phyloP scores from a whole-genome alignment of 2,113 vertebrate species.

The Poecile atricapillus region DNA sequence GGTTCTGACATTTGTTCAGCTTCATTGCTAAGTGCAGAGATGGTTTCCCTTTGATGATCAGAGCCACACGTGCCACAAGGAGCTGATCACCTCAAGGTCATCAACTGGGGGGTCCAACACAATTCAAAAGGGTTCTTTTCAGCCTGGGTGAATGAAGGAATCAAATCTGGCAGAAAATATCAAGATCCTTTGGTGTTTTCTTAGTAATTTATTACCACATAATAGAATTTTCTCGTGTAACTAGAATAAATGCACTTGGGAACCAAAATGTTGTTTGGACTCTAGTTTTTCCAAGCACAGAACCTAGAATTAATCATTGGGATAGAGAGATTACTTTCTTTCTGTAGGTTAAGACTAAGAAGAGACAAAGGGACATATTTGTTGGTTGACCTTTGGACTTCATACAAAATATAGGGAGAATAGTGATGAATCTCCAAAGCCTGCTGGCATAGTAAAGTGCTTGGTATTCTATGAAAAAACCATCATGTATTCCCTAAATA shows the following conservation, averaged over 20 bases:
- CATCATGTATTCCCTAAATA: conserved; percentile 79
- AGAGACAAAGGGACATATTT: conserved; percentile 49
- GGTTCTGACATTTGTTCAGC: not conserved
- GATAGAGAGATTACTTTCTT: not conserved
- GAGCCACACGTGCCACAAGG: not conserved
- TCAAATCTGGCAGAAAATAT: not conserved
- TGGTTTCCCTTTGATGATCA: not conserved
- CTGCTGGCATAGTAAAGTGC: conserved; percentile 25
- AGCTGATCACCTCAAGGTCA: not conserved
- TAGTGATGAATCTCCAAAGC: conserved; percentile 70
- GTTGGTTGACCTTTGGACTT: conserved; percentile 64
- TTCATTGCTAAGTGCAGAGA: not conserved
- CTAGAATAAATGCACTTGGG: not conserved
- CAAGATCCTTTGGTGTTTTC: not conserved
- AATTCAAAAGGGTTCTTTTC: not conserved
- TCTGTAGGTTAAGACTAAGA: conserved; percentile 4
- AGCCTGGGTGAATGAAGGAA: not conserved
- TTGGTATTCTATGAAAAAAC: conserved; percentile 74
- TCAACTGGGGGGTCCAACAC: not conserved
- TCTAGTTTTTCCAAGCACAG: not conserved
- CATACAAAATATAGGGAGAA: conserved; percentile 62
- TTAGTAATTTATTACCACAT: not conserved
- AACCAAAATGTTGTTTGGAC: not conserved
- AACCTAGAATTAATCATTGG: not conserved
- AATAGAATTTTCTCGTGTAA: not conserved